Conservation (phyloP, 2,888 invertebrate genomes). For the Tenthredo scrophulariae region DNA sequence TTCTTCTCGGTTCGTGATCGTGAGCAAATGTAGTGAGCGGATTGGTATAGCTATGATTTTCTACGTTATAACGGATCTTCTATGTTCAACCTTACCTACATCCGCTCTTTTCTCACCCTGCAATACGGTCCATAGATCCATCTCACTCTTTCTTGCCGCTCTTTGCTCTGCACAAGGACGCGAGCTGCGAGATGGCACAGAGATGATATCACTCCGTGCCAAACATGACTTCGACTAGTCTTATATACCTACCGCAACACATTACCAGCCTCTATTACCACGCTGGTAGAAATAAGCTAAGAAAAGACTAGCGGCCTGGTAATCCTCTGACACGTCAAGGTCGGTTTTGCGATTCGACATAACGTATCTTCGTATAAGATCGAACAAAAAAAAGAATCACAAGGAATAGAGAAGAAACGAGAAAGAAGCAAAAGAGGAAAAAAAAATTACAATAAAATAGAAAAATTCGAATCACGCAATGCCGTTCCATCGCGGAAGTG, state of each 20-base stretch:
- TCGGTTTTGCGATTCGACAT: background rate
- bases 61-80: slow-evolving; percentile 30
- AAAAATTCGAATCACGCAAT: slow-evolving; percentile 34
- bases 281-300: background rate
- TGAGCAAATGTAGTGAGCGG: slow-evolving; percentile 6
- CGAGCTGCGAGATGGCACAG: background rate
- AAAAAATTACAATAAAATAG: background rate
- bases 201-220: slow-evolving; percentile 32
- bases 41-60: background rate
- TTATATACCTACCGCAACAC: slow-evolving; percentile 12
- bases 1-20: background rate
- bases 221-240: slow-evolving; percentile 21
- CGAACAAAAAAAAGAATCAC: too few relatives aligned
- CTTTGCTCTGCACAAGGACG: slow-evolving; percentile 37
- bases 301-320: slow-evolving; percentile 8
- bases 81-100: background rate
- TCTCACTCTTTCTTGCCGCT: background rate
- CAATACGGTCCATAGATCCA: background rate
- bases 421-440: background rate
- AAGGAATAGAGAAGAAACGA: background rate
- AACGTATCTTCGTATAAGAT: background rate
- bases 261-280: background rate
- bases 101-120: background rate
- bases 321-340: slow-evolving; percentile 20
- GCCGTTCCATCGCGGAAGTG: slow-evolving; percentile 3